phyloP scores from a whole-genome alignment of 2,888 invertebrate genomes.

The Andrena hattorfiana region DNA sequence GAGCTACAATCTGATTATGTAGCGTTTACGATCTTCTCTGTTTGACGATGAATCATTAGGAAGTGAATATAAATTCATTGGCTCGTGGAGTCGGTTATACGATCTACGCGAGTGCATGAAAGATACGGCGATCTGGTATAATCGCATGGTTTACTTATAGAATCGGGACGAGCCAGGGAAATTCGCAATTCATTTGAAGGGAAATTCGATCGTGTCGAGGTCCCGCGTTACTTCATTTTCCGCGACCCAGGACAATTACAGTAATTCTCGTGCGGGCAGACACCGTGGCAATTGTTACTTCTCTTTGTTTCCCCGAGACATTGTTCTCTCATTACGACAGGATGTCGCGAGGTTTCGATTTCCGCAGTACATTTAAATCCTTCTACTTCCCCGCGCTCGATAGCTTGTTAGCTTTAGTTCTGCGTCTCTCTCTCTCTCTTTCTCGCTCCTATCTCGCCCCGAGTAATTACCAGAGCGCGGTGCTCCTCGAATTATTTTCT shows the following conservation, averaged over 20 bases:
- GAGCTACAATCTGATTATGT: slow-evolving; percentile 46
- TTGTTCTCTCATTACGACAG: slow-evolving; percentile 61
- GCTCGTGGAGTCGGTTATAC: not conserved
- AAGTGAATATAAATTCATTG: slow-evolving; percentile 8
- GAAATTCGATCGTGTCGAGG: slow-evolving; percentile 26
- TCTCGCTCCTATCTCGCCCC: slow-evolving; percentile 19
- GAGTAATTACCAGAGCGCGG: slow-evolving; percentile 59
- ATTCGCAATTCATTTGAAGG: not conserved
- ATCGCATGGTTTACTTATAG: too few species aligned
- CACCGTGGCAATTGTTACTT: slow-evolving; percentile 53
- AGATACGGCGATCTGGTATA: too few species aligned
- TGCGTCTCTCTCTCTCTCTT: slow-evolving; percentile 7
- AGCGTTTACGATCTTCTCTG: slow-evolving; percentile 34
- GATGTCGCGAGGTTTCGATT: slow-evolving; percentile 65
- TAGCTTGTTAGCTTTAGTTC: slow-evolving; percentile 61
- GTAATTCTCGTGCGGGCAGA: slow-evolving; percentile 39
- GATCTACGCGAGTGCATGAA: too few species aligned
- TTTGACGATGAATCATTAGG: slow-evolving; percentile 30
- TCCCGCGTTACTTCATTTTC: slow-evolving; percentile 41
- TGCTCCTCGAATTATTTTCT: slow-evolving; percentile 56
- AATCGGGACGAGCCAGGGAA: too few species aligned
- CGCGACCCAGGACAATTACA: slow-evolving; percentile 21
- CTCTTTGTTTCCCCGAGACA: slow-evolving; percentile 61
- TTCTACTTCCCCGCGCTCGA: slow-evolving; percentile 52
- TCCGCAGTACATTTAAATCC: slow-evolving; percentile 64